Evolutionary conservation across 1,140 invertebrate genomes (phyloP).

Genomic region (Pseudachorutes palmiensis): DNA sequence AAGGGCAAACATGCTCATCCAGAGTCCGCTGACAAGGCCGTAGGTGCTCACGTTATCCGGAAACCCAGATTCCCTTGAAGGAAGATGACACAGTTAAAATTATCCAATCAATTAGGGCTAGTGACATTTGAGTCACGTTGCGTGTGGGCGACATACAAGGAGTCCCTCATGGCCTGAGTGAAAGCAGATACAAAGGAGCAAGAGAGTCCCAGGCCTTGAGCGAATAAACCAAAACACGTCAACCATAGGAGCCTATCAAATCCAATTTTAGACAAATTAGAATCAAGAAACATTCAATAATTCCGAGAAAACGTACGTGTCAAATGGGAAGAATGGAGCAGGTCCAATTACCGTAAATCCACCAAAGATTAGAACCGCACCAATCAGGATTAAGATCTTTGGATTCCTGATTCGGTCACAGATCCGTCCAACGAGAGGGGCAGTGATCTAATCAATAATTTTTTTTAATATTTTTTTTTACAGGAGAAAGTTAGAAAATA

Average conservation of each 20-base stretch:
- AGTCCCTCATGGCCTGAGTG: constrained; percentile 64
- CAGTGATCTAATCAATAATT: constrained; percentile 56
- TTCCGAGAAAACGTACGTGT: constrained; percentile 45
- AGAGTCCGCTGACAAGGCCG: constrained; percentile 70
- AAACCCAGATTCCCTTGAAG: constrained; percentile 61
- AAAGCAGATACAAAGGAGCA: constrained; percentile 72
- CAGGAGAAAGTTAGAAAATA: too few relatives aligned
- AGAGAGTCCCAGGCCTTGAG: constrained; percentile 71
- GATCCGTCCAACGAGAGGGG: constrained; percentile 70
- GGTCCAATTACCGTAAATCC: constrained; percentile 67
- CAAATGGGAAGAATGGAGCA: constrained; percentile 57
- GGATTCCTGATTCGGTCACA: constrained; percentile 58
- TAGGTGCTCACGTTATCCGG: constrained; percentile 73
- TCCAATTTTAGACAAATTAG: constrained; percentile 19
- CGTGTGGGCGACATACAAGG: too few relatives aligned
- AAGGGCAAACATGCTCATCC: constrained; percentile 74
- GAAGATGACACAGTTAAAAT: too few relatives aligned
- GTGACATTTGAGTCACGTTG: too few relatives aligned
- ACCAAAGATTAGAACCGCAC: constrained; percentile 55
- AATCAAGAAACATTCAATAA: background rate
- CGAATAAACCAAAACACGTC: constrained; percentile 58
- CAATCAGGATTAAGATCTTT: constrained; percentile 58
- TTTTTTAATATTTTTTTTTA: too few relatives aligned
- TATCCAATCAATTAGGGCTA: too few relatives aligned
- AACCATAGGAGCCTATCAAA: constrained; percentile 54